Conservation (phyloP, 1,140 invertebrate genomes). For the Oryctes rhinoceros region DNA sequence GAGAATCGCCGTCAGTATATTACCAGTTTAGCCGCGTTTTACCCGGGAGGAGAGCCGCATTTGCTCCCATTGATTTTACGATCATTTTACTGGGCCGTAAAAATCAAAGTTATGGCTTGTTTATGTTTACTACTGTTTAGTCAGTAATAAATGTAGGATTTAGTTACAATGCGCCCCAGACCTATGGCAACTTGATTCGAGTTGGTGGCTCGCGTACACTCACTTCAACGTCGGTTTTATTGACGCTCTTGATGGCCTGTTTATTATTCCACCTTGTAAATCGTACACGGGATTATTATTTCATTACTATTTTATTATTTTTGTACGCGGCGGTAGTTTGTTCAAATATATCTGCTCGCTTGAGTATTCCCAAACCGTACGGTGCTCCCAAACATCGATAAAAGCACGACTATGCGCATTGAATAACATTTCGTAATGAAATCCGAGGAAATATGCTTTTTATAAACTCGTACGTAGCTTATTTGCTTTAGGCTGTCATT, state of each 20-base stretch:
- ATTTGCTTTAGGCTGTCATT: background rate
- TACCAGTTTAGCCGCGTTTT: constrained; percentile 13
- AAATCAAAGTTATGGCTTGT: constrained; percentile 61
- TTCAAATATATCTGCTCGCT: constrained; percentile 20
- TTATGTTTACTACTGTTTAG: constrained; percentile 61
- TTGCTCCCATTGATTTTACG: constrained; percentile 61
- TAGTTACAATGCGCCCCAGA: constrained; percentile 58
- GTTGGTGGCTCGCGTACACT: constrained; percentile 51
- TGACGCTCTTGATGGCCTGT: constrained; percentile 59
- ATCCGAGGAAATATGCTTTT: background rate
- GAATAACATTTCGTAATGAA: background rate
- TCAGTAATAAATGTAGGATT: constrained; percentile 61
- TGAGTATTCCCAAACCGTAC: background rate
- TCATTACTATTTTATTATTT: constrained; percentile 45
- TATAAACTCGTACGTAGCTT: background rate
- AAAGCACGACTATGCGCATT: background rate
- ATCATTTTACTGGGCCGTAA: constrained; percentile 59
- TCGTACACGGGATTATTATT: constrained; percentile 50
- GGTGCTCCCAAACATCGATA: background rate
- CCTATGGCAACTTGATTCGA: constrained; percentile 54
- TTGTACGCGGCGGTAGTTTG: constrained; percentile 38
- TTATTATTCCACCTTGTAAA: constrained; percentile 59
- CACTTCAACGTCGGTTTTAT: constrained; percentile 59
- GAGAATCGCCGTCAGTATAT: constrained; percentile 9
- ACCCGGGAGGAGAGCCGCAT: constrained; percentile 47